Conservation (phyloP, 2,888 invertebrate genomes). For the Ashinkailepas kermadecensis region DNA sequence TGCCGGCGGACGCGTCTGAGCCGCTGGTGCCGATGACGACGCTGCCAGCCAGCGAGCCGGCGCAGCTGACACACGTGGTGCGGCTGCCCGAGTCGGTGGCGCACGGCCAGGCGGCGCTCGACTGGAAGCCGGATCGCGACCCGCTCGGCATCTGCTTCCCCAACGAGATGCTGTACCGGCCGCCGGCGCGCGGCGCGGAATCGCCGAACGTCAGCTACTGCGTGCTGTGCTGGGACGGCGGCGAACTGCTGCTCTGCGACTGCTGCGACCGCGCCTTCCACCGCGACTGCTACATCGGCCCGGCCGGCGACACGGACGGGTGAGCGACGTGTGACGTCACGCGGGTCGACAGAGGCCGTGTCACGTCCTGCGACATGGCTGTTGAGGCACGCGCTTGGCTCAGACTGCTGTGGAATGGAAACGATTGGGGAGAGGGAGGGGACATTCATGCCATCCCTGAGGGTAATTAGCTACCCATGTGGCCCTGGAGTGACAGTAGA, state of each 20-base stretch:
- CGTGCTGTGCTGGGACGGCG: constrained; percentile 22
- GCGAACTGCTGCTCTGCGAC: constrained; percentile 20
- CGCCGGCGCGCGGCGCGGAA: background rate
- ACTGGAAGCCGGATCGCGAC: background rate
- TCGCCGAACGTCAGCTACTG: constrained; percentile 18
- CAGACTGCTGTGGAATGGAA: too few species aligned
- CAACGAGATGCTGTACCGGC: background rate
- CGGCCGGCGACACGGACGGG: background rate
- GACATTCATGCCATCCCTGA: too few species aligned
- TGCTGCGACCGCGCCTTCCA: background rate
- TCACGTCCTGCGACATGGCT: too few species aligned
- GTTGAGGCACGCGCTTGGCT: too few species aligned
- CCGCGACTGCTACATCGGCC: background rate
- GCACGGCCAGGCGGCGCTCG: background rate
- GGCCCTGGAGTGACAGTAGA: too few species aligned
- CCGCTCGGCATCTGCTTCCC: background rate
- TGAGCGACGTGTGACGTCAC: background rate
- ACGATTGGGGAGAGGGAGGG: too few species aligned
- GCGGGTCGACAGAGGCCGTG: too few species aligned
- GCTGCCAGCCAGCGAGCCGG: background rate
- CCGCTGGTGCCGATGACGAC: background rate
- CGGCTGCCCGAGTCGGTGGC: background rate
- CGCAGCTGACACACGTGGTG: constrained; percentile 3
- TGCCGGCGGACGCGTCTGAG: background rate
- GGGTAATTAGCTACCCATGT: too few species aligned